Conservation (phyloP, 92 coral and sea anemone genomes). For the Nematostella vectensis region DNA sequence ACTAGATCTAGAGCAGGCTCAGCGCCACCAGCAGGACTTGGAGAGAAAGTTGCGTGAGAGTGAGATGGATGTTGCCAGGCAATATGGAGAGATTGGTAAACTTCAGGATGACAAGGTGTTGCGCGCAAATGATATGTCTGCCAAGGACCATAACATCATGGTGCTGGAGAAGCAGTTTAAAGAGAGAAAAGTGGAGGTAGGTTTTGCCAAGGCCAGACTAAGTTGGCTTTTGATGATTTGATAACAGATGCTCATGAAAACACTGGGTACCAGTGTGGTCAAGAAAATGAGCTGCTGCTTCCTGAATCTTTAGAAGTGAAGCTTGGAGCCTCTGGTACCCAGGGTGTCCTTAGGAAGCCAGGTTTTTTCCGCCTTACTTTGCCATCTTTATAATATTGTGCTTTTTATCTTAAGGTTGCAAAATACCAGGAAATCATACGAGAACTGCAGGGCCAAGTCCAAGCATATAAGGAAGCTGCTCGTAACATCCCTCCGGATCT, state of each 20-base stretch:
- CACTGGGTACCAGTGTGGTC: no score
- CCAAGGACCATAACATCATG: conserved; percentile 70
- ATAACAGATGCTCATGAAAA: no score
- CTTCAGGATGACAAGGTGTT: conserved; percentile 80
- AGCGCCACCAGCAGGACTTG: conserved; percentile 71
- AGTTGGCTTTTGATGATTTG: background rate
- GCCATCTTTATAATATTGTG: no score
- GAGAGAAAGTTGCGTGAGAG: conserved; percentile 63
- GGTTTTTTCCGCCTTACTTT: no score
- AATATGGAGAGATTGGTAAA: conserved; percentile 85
- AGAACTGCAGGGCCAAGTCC: conserved; percentile 61
- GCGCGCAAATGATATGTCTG: conserved; percentile 63
- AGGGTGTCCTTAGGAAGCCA: no score
- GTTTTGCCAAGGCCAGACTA: background rate
- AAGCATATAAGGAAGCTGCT: conserved; percentile 31
- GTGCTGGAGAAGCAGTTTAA: conserved; percentile 72
- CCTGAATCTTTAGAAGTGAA: no score
- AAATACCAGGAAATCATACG: conserved; percentile 70
- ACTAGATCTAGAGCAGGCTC: conserved; percentile 77
- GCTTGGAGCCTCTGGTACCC: no score
- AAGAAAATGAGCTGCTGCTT: background rate
- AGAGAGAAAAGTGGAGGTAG: conserved; percentile 76
- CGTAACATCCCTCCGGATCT: conserved; percentile 38
- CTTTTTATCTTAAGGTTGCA: conserved; percentile 49
- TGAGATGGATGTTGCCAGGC: conserved; percentile 72